Base-by-base conservation (phyloP, 2,888 invertebrate genomes). In the Ectropis crepuscularia region DNA sequence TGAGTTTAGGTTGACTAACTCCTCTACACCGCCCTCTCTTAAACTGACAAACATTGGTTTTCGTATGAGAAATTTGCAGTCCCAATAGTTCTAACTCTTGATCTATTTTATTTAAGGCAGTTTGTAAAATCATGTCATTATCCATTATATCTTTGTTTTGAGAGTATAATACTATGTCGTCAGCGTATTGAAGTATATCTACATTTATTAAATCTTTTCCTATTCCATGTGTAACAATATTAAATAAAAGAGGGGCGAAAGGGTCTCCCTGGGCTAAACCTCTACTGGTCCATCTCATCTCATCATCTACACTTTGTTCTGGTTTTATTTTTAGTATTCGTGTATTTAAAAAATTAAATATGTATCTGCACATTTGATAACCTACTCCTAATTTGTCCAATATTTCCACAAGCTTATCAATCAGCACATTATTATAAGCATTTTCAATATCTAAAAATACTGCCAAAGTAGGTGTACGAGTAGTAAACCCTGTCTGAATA, bases 251-350 rank as follows among this genome's bases (percentile, higher is more conserved):
- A 0, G 74, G 75, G 0, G 75, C 73, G 6, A 74, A 5, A 0
- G 74, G 75, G 12, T 75, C 75, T 0, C 76, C 74, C 39, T 75
- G 76, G 0, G 75, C 71, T 10, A 75, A 11, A 0, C 73, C 74
- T 9, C 12, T 54, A 47, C 48, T 49, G 0, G 64, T 59, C 1
- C 16, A 28, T 28, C 16, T 28, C 16, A 28, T 28, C 1, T 28
- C 16, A 28, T 28, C 16, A 28, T 28, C 16, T 28, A 2, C 16
- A 4, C 16, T 28, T 28, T 0, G 11, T 48, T 57, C 68, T 64
- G 2, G 2, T 10, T 6, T 8, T 5, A 68, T 50, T 28, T 45
- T 57, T 47, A 70, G 46, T 9, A 28, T 11, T 47, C 71, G 67
- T 28, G 63, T 51, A 8, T 50, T 66, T 5, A 73, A 46, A 51